Conservation (phyloP, 2,797 vertebrate genomes). For the Girardinus metallicus region DNA sequence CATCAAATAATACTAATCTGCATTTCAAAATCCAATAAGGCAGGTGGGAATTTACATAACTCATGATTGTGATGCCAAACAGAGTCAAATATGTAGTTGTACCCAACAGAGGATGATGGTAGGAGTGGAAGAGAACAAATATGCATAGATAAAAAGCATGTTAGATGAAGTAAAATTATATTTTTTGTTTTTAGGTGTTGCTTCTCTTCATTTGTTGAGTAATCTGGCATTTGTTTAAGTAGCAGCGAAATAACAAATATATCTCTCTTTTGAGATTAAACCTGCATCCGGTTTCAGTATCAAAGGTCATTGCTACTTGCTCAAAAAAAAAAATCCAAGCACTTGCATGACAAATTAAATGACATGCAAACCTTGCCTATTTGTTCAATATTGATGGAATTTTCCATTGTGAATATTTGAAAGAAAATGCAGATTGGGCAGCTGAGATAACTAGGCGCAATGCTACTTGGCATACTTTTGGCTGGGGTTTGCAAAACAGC, state of each 20-base stretch:
- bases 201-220: not conserved
- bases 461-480: no score
- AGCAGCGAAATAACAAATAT: not conserved
- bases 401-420: not conserved
- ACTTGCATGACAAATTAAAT: not conserved
- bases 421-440: not conserved
- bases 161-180: not conserved
- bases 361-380: not conserved
- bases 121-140: slow-evolving; percentile 1
- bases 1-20: no score
- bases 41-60: no score
- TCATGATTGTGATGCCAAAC: no score
- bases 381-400: not conserved
- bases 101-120: not conserved
- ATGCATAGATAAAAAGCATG: not conserved
- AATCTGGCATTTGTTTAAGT: not conserved
- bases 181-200: not conserved
- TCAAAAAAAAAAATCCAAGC: not conserved
- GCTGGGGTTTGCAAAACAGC: not conserved
- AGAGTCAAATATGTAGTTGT: not conserved
- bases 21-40: no score
- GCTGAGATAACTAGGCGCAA: not conserved
- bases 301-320: not conserved
- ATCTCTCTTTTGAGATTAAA: not conserved
- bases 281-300: not conserved